Conservation (phyloP, 1,140 invertebrate genomes). For the Coboldia fuscipes region DNA sequence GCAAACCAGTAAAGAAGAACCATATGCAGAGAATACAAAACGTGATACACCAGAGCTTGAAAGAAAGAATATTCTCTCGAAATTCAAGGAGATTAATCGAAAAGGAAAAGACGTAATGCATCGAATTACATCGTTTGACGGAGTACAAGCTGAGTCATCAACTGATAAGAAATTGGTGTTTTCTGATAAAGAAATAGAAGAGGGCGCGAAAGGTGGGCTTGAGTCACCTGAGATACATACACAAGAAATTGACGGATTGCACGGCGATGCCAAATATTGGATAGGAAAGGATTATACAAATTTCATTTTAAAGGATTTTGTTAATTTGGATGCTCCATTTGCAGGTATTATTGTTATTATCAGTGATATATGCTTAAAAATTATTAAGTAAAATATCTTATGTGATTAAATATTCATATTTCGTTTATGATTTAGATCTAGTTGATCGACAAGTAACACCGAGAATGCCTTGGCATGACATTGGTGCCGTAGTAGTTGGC, state of each 20-base stretch:
- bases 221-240: constrained; percentile 6
- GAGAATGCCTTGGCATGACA: constrained; percentile 97
- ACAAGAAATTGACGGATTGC: constrained; percentile 16
- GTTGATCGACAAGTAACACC: constrained; percentile 72
- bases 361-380: constrained; percentile 7
- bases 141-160: constrained; percentile 13
- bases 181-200: constrained; percentile 2
- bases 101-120: constrained; percentile 34
- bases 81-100: constrained; percentile 37
- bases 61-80: constrained; percentile 40
- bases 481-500: constrained; percentile 70
- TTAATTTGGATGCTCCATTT: constrained; percentile 74
- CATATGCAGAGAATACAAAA: constrained; percentile 27
- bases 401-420: constrained; percentile 1
- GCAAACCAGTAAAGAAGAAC: constrained; percentile 9
- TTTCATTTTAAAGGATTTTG: constrained; percentile 96
- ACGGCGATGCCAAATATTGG: constrained; percentile 73
- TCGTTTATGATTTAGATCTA: constrained; percentile 40
- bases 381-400: constrained; percentile 11
- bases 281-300: constrained; percentile 96
- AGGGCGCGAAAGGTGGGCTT: constrained; percentile 9
- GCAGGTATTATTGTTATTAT: constrained; percentile 39
- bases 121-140: constrained; percentile 36
- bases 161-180: background rate
- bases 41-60: constrained; percentile 42